Evolutionary conservation across 2,113 vertebrate genomes (phyloP), one percentile per base, ranked within the genome.

Genomic region (Macroglossus sobrinus): DNA sequence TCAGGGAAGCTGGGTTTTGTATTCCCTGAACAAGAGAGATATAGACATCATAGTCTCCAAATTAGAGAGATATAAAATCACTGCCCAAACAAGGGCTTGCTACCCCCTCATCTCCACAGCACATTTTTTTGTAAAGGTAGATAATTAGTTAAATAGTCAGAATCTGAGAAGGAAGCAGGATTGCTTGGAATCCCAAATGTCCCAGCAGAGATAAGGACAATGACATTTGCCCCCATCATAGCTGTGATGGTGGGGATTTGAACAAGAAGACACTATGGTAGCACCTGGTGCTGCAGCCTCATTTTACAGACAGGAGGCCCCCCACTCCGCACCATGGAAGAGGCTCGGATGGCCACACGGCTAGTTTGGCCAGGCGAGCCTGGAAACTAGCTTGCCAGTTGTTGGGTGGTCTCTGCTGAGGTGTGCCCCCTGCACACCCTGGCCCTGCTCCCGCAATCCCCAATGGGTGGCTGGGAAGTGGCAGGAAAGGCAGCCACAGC

Each of bases 341-440:
- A 40, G 28, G 21, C 22, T 28, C 15, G 30, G 53, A 26, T 3
- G 24, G 71, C 26, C 5, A 1, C 30, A 30, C 0, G 5, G 33
- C 28, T 38, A 19, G 13, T 53, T 4, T 30, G 45, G 61, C n/a
- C 0, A 2, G 45, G 24, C 0, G 0, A 43, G 30, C 63, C 53
- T 84, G 50, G 71, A 63, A 40, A 47, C 18, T 64, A 24, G 43
- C 38, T 21, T 71, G 72, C 13, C 21, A 3, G 1, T 43, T 1
- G 7, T 14, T 45, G 38, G 26, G 59, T 12, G 64, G 33, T 53
- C 72, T 50, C 72, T 93, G 69, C 72, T 8, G 24, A 22, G 40
- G 72, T 14, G 26, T 10, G 43, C 16, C 19, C 59, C 40, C 28
- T 15, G 28, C 22, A 28, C 9, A 40, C 5, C 5, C 9, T 40